A percentile compares a stretch with the other conserved stretches of the same genome.
These are phyloP conservation scores for Globodera rostochiensis DNA, from an alignment of 1,140 invertebrate genomes.

Conservation along the genomic window DNA sequence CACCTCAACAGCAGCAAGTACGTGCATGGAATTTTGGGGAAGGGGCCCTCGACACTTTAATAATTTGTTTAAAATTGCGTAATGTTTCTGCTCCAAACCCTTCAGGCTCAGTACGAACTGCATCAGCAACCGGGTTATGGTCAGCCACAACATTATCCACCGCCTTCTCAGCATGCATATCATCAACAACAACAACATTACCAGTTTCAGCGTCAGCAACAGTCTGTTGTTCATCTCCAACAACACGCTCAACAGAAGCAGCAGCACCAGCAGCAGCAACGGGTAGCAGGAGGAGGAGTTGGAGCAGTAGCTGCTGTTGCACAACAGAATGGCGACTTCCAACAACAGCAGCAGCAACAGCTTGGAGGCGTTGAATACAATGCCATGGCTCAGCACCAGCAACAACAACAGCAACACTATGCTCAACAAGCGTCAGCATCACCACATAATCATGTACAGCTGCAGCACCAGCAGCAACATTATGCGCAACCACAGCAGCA, in stretches of 20 bases:
- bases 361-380: too few species aligned
- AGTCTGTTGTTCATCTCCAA: background rate
- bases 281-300: too few species aligned
- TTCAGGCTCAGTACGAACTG: background rate
- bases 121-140: background rate
- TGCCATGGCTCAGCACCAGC: background rate
- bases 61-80: too few species aligned
- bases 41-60: too few species aligned
- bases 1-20: background rate
- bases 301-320: too few species aligned
- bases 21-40: too few species aligned
- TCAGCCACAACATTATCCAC: background rate
- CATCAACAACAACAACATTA: conserved; percentile 12
- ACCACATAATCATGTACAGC: background rate
- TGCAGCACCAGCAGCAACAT: conserved; percentile 10
- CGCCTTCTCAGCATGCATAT: conserved; percentile 2
- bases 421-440: background rate
- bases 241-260: background rate
- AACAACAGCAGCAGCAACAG: too few species aligned
- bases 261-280: background rate
- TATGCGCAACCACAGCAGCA: conserved; percentile 11
- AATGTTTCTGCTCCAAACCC: too few species aligned
- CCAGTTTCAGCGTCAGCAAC: conserved; percentile 11
- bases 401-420: conserved; percentile 24
- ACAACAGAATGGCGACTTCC: too few species aligned